Base-by-base conservation (phyloP, 2,888 invertebrate species). In the Parnassius glacialis region DNA sequence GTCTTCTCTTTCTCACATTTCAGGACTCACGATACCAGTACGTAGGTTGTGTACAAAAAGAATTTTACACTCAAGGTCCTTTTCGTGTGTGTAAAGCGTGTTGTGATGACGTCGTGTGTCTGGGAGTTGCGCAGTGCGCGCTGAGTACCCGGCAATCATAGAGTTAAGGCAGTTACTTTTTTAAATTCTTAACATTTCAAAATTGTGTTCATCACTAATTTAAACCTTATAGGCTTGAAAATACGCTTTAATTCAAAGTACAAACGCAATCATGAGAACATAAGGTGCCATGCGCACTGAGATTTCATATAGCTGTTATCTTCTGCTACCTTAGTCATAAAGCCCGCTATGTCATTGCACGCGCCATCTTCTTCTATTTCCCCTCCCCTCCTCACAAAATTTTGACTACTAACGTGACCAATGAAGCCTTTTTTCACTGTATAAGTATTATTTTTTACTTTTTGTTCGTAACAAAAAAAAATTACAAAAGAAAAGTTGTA, bases 101-200 rank as follows among this genome's bases (percentile, higher is more conserved):
- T 13, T 78, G 75, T 74, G 75, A 11, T 85, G 85, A 87, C 86
- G 87, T 86, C 78, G 80, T 81, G 79, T 85, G 84, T 87, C 87
- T 82, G 83, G 86, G 90, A 91, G 90, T 91, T 91, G 90, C 90
- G 90, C 90, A 90, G 86, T 90, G 88, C 89, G 90, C 90, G 90
- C 87, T 87, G 84, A 69, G 70, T 76, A 91, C 89, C 80, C 78
- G 90, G 90, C 75, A 60, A 79, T 59, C 90, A 90, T 87, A 82
- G 69, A 66, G 62, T 63, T 65, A 59, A 53, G 70, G 77, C 74
- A 79, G 78, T 70, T 76, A 62, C 66, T 11, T 67, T 64, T 47
- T 74, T 70, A 80, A 79, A 84, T 84, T 84, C 80, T 79, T 77
- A 73, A 74, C 72, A 68, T 72, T 70, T 75, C 72, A 73, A 65